Evolutionary conservation across 2,113 vertebrate species (phyloP), one percentile per base, ranked within the genome.

Genomic region (Gymnorhina tibicen): DNA sequence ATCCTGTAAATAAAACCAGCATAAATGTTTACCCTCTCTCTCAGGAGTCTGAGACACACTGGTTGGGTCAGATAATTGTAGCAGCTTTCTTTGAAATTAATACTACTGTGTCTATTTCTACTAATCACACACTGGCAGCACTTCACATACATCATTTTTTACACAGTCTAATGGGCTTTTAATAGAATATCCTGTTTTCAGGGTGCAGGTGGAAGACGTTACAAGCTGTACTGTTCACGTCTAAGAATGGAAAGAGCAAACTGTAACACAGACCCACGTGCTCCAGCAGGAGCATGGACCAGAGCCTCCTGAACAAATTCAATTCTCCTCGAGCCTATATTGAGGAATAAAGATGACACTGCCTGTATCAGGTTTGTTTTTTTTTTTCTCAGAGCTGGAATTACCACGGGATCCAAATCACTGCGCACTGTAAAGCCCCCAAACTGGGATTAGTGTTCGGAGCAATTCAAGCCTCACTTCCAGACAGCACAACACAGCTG

Each of bases 161-260:
- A 49, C 32, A 33, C 5, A 26, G 63, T 27, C 90, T 32, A 33
- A n/a, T 33, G n/a, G 79, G 67, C 95, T 91, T 79, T 95, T 92
- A 93, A 85, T 75, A 95, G 94, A 79, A 56, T 82, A 90, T 16
- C 23, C 44, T 76, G 87, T 39, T 92, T 91, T 83, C 33, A 93
- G 76, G 49, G 56, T 86, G 42, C 64, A 47, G 92, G 87, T 74
- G 89, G 73, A 89, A 63, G 60, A 88, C 1, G 2, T 94, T 69
- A 93, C 88, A 70, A 82, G 87, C 78, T 95, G 79, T 94, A 94
- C 82, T 85, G 77, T 83, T 79, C 85, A 19, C 3, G 3, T 59
- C 93, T 80, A 96, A 96, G 87, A 97, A 94, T 73, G 84, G 92
- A 95, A 95, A 87, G 84, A 94, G 82, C 75, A 79, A 91, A 95